Conservation (phyloP, 2,797 vertebrate genomes). For the Tiaroga cobitis region DNA sequence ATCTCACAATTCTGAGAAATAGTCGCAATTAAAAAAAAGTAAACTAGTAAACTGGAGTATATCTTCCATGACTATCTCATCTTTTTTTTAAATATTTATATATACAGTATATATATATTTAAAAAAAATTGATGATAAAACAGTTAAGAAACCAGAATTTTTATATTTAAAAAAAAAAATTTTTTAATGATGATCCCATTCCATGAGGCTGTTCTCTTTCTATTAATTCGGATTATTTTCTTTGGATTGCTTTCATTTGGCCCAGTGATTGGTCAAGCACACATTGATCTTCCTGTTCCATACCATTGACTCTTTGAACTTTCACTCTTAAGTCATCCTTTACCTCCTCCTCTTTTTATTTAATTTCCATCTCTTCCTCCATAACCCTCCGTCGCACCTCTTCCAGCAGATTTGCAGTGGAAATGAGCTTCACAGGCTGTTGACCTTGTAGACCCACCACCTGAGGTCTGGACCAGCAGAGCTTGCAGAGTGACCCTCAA, state of each 20-base stretch:
- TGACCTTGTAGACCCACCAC: slow-evolving; percentile 52
- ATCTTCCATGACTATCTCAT: neutral
- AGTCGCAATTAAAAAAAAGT: no score
- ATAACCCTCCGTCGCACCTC: slow-evolving; percentile 36
- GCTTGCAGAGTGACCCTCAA: slow-evolving; percentile 43
- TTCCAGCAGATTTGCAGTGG: slow-evolving; percentile 36
- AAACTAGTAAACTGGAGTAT: no score
- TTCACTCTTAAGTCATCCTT: slow-evolving; percentile 45
- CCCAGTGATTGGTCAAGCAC: slow-evolving; percentile 42
- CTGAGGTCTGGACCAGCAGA: slow-evolving; percentile 54
- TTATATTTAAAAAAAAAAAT: no score
- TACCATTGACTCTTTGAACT: slow-evolving; percentile 53
- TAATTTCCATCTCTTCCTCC: slow-evolving; percentile 61
- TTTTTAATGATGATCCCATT: neutral
- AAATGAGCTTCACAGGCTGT: slow-evolving; percentile 63
- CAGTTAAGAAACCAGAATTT: no score
- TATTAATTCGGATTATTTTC: neutral
- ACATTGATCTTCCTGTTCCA: slow-evolving; percentile 22
- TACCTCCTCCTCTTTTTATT: slow-evolving; percentile 55
- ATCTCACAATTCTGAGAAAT: no score
- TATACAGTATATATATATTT: no score
- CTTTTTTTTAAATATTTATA: neutral
- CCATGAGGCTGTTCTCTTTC: slow-evolving; percentile 1
- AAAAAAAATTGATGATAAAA: no score
- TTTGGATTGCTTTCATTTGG: slow-evolving; percentile 26